A percentile compares a stretch with the other conserved stretches of the same genome.
Evolutionary conservation across 2,797 vertebrate genomes (phyloP).

Genomic region (Buphagus erythrorhynchus): DNA sequence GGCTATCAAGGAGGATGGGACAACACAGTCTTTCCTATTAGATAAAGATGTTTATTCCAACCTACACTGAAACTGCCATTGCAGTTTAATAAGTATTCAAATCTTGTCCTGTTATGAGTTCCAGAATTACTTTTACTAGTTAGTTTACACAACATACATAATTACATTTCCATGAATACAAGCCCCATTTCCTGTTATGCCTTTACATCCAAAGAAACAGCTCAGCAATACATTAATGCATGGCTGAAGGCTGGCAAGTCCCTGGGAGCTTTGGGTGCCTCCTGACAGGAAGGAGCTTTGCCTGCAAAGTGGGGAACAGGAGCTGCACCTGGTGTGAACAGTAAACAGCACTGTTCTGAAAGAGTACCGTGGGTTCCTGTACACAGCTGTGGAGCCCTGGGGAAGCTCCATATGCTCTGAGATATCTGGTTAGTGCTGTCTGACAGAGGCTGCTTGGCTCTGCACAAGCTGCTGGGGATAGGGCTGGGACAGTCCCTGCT

Average conservation of each 20-base stretch:
- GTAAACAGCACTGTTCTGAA: neutral
- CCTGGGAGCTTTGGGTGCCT: neutral
- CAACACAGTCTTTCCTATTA: neutral
- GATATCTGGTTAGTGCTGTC: neutral
- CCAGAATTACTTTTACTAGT: neutral
- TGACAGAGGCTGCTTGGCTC: neutral
- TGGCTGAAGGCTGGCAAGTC: neutral
- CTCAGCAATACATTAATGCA: neutral
- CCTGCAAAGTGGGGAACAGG: neutral
- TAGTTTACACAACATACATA: slow-evolving; percentile 49
- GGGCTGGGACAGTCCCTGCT: neutral
- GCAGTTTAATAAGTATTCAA: slow-evolving; percentile 34
- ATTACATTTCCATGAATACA: slow-evolving; percentile 41
- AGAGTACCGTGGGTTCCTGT: neutral
- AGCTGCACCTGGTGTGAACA: neutral
- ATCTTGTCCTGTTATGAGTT: slow-evolving; percentile 13
- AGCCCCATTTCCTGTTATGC: neutral
- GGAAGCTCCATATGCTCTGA: neutral
- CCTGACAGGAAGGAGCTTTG: neutral
- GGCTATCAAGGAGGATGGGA: neutral
- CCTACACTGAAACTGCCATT: neutral
- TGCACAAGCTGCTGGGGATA: neutral
- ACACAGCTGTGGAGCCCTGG: neutral
- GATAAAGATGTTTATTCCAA: neutral
- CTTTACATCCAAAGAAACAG: neutral